These are phyloP conservation scores for Tragelaphus strepsiceros DNA, from an alignment of 2,113 vertebrate genomes.

Conservation along the genomic window DNA sequence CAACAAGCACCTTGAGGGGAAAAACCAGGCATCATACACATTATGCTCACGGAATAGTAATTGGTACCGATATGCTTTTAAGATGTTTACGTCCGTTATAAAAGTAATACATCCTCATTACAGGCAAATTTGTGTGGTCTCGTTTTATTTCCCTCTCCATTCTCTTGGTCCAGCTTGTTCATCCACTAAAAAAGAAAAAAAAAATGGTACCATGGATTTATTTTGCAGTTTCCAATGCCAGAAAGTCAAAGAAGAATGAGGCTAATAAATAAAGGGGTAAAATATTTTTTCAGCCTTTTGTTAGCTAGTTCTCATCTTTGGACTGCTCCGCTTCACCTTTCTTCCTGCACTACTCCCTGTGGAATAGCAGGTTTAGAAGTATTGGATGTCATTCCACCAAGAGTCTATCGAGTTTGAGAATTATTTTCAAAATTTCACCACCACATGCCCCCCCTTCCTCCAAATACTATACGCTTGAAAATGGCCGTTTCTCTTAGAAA, in stretches of 20 bases:
- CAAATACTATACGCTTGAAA: background rate
- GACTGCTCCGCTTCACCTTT: background rate
- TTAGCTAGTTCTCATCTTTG: background rate
- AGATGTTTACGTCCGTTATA: conserved; percentile 13
- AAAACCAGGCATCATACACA: background rate
- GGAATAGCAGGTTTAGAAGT: background rate
- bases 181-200: background rate
- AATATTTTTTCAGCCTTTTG: background rate
- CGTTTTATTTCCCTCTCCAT: background rate
- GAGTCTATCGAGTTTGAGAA: background rate
- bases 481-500: background rate
- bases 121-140: background rate
- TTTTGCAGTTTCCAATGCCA: conserved; percentile 22
- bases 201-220: background rate
- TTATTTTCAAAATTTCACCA: background rate
- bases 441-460: accelerated
- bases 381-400: background rate
- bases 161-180: background rate
- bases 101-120: background rate
- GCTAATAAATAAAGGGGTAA: background rate
- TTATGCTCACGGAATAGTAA: background rate
- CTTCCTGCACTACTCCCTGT: background rate
- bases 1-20: conserved; percentile 36
- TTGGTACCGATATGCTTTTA: conserved; percentile 9
- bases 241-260: background rate